Base-by-base conservation (phyloP, 2,888 invertebrate species). In the Tenthredo mesomela region DNA sequence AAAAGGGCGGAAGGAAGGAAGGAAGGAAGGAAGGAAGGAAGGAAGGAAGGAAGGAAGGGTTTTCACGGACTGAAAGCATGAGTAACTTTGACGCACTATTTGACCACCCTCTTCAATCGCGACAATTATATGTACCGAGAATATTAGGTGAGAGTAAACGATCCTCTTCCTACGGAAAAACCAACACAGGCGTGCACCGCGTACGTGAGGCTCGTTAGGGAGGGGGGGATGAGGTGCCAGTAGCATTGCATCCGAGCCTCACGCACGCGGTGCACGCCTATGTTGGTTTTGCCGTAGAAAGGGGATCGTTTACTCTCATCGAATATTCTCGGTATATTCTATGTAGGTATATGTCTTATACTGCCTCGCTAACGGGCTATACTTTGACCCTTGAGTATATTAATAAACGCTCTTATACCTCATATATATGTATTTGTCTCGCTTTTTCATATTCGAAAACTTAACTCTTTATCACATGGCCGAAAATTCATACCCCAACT, bases 401-500 rank as follows among this genome's bases (percentile, higher is more conserved):
- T 4, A n/a, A n/a, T 7, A 54, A 54, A 54, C 54, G n/a, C n/a
- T 6, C 7, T n/a, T 54, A 54, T n/a, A 61, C 21, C 25, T 25
- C 12, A n/a, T 6, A 47, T 71, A 33, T 33, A 33, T 33, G 2
- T 33, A 1, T 21, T 9, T 25, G 7, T 25, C 1, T 1, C 40
- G n/a, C 25, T 47, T 1, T 43, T 43, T 40, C 10, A 47, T 15
- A 15, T 25, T 21, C 43, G 0, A 25, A 15, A 25, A 21, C 18
- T 33, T 18, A 25, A 61, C 25, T 61, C 10, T 61, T 25, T 73
- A n/a, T 73, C 10, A 47, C 5, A n/a, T 21, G 4, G 2, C 5
- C 21, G 61, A 40, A 80, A 40, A 25, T 61, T 33, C 86, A 84
- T 88, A 92, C 92, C 40, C 90, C 91, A 40, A 85, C 84, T 82